Evolutionary conservation across 2,797 vertebrate species (phyloP).

Genomic region (Catamblyrhynchus diadema): DNA sequence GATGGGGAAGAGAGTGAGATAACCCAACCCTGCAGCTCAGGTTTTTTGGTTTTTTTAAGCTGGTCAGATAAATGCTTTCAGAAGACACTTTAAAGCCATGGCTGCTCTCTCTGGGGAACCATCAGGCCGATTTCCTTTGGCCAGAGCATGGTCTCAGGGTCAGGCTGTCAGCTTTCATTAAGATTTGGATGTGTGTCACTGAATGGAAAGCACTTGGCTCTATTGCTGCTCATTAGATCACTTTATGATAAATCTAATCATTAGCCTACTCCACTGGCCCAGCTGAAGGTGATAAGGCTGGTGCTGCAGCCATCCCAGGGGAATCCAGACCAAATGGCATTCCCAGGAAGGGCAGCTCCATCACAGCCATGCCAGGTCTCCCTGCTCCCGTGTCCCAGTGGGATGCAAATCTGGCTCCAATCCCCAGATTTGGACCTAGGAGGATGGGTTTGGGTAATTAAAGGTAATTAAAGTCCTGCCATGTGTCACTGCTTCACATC

Average conservation of each 20-base stretch:
- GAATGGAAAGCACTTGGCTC: not conserved
- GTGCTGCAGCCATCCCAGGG: not conserved
- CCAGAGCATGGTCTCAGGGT: not conserved
- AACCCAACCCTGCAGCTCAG: not conserved
- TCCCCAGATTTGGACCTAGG: too few relatives aligned
- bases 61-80: not conserved
- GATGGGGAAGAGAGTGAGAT: not conserved
- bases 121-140: constrained; percentile 28
- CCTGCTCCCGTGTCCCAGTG: accelerated
- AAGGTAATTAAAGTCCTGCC: not conserved
- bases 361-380: accelerated
- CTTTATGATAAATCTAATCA: constrained; percentile 1
- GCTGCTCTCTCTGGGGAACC: constrained; percentile 5
- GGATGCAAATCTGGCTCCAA: not conserved
- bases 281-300: not conserved
- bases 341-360: not conserved
- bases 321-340: not conserved
- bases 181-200: not conserved
- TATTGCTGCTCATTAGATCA: not conserved
- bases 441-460: not conserved
- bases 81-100: not conserved
- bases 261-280: not conserved
- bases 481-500: not conserved
- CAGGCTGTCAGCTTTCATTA: constrained; percentile 17
- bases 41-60: not conserved